phyloP scores from a whole-genome alignment of 2,113 vertebrate species.

The Telmatochromis sp. region DNA sequence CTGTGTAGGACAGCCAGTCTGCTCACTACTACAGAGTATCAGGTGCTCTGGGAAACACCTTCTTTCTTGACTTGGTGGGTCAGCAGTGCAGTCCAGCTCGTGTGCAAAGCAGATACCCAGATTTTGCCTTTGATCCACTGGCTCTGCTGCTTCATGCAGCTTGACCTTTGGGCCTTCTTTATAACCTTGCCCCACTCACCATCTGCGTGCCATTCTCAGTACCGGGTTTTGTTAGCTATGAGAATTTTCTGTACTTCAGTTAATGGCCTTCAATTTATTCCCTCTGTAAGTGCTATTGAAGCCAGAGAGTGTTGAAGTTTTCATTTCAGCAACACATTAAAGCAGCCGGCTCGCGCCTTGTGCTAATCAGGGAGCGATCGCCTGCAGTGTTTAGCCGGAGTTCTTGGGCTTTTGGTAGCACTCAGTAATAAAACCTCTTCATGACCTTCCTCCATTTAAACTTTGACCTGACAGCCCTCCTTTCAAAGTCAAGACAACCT shows the following conservation, averaged over 20 bases:
- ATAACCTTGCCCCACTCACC: neutral
- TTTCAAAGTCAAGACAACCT: neutral
- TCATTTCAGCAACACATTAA: neutral
- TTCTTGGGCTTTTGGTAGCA: neutral
- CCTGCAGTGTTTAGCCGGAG: neutral
- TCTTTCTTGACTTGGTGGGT: neutral
- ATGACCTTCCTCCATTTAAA: neutral
- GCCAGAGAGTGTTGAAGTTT: neutral
- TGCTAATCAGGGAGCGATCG: constrained; percentile 19
- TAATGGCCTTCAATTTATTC: constrained; percentile 38
- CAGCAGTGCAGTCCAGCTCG: neutral
- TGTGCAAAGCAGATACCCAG: neutral
- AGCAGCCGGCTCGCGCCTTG: neutral
- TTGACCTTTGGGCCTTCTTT: neutral
- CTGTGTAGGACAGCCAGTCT: neutral
- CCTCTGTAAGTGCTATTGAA: constrained; percentile 10
- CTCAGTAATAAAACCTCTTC: neutral
- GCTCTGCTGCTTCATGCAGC: neutral
- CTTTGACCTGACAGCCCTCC: neutral
- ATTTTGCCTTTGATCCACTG: neutral
- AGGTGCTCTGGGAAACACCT: neutral
- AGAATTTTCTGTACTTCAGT: constrained; percentile 21
- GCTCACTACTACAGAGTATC: neutral
- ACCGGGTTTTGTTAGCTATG: neutral
- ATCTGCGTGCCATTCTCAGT: neutral